Percentiles rank a stretch among this genome's conserved stretches.
These are phyloP conservation scores for Passerculus sandwichensis DNA, from an alignment of 2,797 vertebrate genomes.

Conservation along the genomic window DNA sequence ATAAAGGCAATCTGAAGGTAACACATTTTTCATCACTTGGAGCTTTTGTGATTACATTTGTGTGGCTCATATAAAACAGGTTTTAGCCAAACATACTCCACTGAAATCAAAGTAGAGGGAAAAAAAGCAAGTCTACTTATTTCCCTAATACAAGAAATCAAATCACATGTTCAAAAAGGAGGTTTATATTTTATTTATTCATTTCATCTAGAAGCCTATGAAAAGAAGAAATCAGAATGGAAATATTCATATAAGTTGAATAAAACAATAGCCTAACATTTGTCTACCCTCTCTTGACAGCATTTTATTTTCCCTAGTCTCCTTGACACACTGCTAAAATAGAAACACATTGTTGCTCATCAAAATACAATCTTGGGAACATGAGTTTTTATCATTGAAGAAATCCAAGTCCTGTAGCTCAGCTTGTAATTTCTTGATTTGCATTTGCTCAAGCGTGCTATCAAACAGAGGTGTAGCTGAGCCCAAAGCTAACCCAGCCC, in stretches of 20 bases:
- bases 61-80: neutral
- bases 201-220: neutral
- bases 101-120: neutral
- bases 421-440: neutral
- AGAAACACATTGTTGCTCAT: neutral
- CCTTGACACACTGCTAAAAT: neutral
- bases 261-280: neutral
- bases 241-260: neutral
- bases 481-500: neutral
- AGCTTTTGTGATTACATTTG: neutral
- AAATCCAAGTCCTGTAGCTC: neutral
- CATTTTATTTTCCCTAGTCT: neutral
- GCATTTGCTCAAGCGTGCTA: fast-evolving
- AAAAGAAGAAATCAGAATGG: neutral
- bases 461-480: neutral
- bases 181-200: neutral
- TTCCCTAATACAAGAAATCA: neutral
- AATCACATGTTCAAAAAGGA: neutral
- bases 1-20: conserved; percentile 13
- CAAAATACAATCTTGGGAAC: neutral
- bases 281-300: neutral
- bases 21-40: neutral
- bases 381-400: neutral
- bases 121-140: neutral
- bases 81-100: neutral